Conservation (phyloP, 1,140 invertebrate genomes). For the Eurosta solidaginis region DNA sequence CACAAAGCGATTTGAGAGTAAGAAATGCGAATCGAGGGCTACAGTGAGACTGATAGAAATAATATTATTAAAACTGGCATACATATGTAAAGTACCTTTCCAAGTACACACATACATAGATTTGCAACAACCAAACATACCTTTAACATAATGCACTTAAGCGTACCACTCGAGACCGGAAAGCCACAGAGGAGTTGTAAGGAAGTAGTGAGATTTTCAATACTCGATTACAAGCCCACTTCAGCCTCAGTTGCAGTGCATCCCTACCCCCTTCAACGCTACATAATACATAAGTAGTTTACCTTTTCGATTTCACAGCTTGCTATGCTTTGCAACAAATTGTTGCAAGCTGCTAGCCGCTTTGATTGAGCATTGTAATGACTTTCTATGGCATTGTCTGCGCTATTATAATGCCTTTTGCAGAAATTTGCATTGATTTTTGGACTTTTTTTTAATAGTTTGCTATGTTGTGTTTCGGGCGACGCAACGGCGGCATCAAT, state of each 20-base stretch:
- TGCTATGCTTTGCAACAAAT: not conserved
- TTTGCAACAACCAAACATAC: no score
- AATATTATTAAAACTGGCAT: conserved; percentile 10
- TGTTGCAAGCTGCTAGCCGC: not conserved
- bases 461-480: not conserved
- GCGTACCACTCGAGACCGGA: not conserved
- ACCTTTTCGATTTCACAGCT: conserved; percentile 23
- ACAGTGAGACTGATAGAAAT: conserved; percentile 1
- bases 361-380: not conserved
- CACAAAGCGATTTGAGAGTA: not conserved
- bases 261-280: not conserved
- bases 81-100: no score
- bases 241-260: not conserved
- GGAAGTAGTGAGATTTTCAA: not conserved
- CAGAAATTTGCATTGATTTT: not conserved
- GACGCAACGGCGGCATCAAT: not conserved
- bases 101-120: not conserved
- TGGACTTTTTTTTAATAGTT: not conserved
- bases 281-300: not conserved
- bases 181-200: not conserved
- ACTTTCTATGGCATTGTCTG: conserved; percentile 10
- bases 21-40: not conserved
- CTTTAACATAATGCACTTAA: not conserved
- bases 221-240: not conserved
- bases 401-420: not conserved